Conservation (phyloP, 2,113 vertebrate genomes). For the Pseudopodoces humilis region DNA sequence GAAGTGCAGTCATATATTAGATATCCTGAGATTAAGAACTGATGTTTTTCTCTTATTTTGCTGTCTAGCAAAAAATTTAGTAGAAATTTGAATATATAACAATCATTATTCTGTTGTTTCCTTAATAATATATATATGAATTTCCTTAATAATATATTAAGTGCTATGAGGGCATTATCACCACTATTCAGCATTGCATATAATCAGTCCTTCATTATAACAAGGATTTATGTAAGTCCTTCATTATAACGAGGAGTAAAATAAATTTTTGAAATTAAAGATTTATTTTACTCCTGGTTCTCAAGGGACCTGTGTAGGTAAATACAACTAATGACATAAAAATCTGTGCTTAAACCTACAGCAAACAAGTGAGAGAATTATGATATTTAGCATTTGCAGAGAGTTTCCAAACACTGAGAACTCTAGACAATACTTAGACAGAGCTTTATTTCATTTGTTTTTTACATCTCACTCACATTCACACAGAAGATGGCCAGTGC, state of each 20-base stretch:
- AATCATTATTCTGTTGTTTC: not conserved
- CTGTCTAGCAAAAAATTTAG: not conserved
- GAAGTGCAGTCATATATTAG: not conserved
- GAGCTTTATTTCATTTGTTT: not conserved
- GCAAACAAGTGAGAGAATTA: not conserved
- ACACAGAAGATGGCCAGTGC: not conserved
- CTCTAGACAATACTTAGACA: not conserved
- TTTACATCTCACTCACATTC: not conserved
- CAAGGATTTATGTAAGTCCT: not conserved
- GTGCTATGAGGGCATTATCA: not conserved
- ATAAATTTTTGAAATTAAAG: not conserved
- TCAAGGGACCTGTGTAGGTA: not conserved
- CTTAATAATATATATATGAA: not conserved
- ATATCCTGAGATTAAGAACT: not conserved
- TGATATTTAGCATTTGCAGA: not conserved
- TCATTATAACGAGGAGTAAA: not conserved
- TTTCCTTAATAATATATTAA: not conserved
- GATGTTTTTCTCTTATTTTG: not conserved
- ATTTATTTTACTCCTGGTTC: not conserved
- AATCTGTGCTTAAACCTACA: not conserved
- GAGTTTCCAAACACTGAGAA: not conserved
- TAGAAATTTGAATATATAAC: not conserved
- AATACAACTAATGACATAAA: not conserved
- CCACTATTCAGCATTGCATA: not conserved
- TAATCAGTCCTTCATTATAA: not conserved